Conservation (phyloP, 2,113 vertebrate genomes). For the Cephalopholis sonnerati region DNA sequence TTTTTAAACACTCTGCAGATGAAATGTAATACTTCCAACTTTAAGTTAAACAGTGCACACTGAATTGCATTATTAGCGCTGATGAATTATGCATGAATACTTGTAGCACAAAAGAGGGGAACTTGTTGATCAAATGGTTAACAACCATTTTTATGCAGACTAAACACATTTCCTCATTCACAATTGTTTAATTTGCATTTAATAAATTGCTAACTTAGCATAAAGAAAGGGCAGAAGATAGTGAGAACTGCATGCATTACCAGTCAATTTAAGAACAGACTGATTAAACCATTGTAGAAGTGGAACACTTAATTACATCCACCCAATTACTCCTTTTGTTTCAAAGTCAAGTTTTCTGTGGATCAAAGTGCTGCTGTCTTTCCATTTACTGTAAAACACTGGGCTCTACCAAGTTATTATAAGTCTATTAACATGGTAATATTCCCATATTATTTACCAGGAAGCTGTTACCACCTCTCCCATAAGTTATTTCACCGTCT, state of each 20-base stretch:
- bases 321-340: constrained; percentile 66
- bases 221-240: constrained; percentile 65
- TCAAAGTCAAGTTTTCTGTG: constrained; percentile 42
- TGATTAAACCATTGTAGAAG: constrained; percentile 67
- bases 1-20: constrained; percentile 58
- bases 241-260: constrained; percentile 34
- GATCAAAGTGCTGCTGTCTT: constrained; percentile 35
- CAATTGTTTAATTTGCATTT: constrained; percentile 74
- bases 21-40: constrained; percentile 54
- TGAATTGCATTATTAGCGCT: constrained; percentile 58
- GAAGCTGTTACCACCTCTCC: constrained; percentile 17
- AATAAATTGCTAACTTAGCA: constrained; percentile 75
- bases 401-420: constrained; percentile 35
- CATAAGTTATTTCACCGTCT: constrained; percentile 26
- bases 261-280: constrained; percentile 45
- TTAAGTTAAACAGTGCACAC: constrained; percentile 44
- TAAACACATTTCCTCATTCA: constrained; percentile 63
- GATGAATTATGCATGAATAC: constrained; percentile 69
- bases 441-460: constrained; percentile 16
- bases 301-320: constrained; percentile 67
- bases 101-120: constrained; percentile 46
- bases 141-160: constrained; percentile 63
- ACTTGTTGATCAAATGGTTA: constrained; percentile 70
- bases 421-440: constrained; percentile 57
- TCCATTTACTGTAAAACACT: constrained; percentile 45